Evolutionary conservation across 23 tunicate genomes (phyloP), one percentile per base, ranked within the genome.

Genomic region (Botrylloides violaceus): DNA sequence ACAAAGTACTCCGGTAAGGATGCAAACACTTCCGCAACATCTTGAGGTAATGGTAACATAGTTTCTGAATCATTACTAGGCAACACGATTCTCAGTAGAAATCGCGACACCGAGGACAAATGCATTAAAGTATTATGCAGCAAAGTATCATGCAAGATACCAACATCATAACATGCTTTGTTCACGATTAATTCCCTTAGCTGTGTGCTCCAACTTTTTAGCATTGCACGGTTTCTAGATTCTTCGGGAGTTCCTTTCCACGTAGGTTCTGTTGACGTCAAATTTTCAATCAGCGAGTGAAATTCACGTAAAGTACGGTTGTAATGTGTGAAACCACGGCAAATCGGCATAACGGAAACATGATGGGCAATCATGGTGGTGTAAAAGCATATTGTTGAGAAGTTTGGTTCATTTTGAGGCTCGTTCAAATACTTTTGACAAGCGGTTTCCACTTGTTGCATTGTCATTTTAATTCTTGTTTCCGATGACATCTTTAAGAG

Each of bases 321-420:
- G 26, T 77, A 65, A 26, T 82, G 35, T 15, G 68, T 36, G 30
- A 76, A 87, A 4, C 37, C 36, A 29, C 89, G 76, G 21, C 75
- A 71, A 15, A 66, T 37, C 3, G 96, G 88, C 48, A 82, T 26
- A n/a, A 89, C 58, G 19, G 84, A 72, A 12, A 89, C 38, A 49
- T 89, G 96, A 55, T 89, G 96, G 25, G 87, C 83, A 61, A 76
- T 81, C 84, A 82, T 83, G 33, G 96, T 89, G 26, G 82, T 34
- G 62, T 73, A 89, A 71, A 89, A 82, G 47, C 89, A 82, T 72
- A 81, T 88, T 18, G 96, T 89, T 1, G 83, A 76, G 78, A 89
- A 89, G 20, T 73, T 82, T 55, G 53, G 12, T 9, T 9, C 53
- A 43, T 43, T 43, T 9, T 43, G 53, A 9, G 53, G 15, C 9